Conservation (phyloP, 1,140 invertebrate genomes). For the Zaprionus vittiger region DNA sequence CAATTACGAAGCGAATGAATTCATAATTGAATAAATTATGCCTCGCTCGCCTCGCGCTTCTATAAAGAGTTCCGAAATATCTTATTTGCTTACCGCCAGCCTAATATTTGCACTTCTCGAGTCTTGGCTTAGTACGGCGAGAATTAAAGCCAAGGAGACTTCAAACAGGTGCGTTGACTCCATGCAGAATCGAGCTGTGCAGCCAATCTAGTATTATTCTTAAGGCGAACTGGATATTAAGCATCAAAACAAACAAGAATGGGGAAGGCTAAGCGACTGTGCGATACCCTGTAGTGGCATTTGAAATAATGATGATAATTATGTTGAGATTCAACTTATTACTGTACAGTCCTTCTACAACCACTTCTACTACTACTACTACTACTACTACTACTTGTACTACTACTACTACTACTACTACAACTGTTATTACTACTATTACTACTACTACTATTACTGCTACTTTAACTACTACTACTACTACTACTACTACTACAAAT, state of each 20-base stretch:
- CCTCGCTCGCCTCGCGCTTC: conserved; percentile 15
- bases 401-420: too few species aligned
- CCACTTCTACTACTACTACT: too few species aligned
- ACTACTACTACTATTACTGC: too few species aligned
- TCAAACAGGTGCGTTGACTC: conserved; percentile 57
- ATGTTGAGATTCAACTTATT: too few species aligned
- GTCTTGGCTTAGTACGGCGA: conserved; percentile 48
- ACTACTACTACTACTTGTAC: too few species aligned
- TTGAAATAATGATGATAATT: neutral
- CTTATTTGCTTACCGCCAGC: conserved; percentile 17
- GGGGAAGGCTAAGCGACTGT: neutral
- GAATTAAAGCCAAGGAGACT: conserved; percentile 66
- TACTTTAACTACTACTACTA: too few species aligned
- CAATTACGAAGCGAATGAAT: conserved; percentile 25
- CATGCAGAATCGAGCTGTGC: neutral
- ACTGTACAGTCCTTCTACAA: too few species aligned
- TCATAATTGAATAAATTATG: conserved; percentile 35
- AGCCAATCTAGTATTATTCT: neutral
- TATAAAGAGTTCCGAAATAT: conserved; percentile 30
- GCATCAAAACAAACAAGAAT: neutral
- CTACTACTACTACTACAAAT: too few species aligned
- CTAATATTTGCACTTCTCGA: conserved; percentile 16
- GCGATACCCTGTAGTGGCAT: neutral
- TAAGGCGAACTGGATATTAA: conserved; percentile 1
- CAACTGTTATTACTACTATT: too few species aligned